Evolutionary conservation across 2,888 invertebrate genomes (phyloP), one percentile per base, ranked within the genome.

Genomic region (Tinea semifulvella): DNA sequence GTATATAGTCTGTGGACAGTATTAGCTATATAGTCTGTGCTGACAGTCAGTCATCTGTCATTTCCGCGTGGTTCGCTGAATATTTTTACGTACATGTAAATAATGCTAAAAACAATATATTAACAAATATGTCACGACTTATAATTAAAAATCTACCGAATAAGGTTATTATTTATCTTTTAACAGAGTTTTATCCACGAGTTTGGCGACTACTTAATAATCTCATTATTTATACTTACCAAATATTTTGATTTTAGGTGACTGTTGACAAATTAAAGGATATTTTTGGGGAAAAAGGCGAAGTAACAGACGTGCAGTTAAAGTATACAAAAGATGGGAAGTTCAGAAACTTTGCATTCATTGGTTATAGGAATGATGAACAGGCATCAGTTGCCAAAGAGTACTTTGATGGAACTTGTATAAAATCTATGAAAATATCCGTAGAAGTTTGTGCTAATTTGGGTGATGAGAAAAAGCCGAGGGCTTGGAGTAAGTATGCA

Each of bases 401-500:
- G 13, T 87, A 88, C 60, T 94, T 95, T 53, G 84, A 98, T 69
- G 89, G 92, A 47, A 88, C 92, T 1, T 97, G 87, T 62, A 87
- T 98, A 43, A 90, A 91, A 53, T 91, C 94, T 1, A 87, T 86
- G 58, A 89, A 86, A 74, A 90, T 98, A 49, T 82, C 84, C 53
- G 94, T 97, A 0, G 88, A 94, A 64, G 64, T 77, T 2, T 92
- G 91, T 63, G 84, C 87, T 2, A 74, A 84, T 43, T 72, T 92
- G 54, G 91, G 91, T 55, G 84, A 79, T 53, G 68, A 84, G 31
- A 82, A 82, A 43, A 96, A 96, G 66, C 93, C 95, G 1, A 87
- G 92, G 68, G 86, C 96, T 0, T 96, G 96, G 96, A 97, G 96
- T 66, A 96, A 95, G 77, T 90, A 96, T 77, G 86, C 95, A 1